Evolutionary conservation across 2,113 vertebrate species (phyloP).

Genomic region (Chaetodon auriga): DNA sequence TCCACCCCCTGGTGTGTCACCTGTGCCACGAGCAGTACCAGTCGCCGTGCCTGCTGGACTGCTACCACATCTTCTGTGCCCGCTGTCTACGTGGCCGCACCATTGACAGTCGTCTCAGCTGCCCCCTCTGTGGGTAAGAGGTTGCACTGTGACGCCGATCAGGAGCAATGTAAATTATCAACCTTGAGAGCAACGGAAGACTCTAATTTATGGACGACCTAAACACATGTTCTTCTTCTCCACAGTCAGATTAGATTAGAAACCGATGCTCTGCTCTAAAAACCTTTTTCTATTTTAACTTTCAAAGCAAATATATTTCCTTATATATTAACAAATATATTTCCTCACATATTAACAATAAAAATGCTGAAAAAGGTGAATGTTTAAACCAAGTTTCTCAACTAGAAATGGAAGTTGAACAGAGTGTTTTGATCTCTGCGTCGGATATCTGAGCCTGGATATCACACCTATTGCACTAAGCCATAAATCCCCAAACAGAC

Average conservation of each 20-base stretch:
- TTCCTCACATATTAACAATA: not conserved
- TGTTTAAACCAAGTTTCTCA: not conserved
- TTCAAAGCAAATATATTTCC: not conserved
- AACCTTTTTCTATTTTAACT: not conserved
- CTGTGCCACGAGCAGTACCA: constrained; percentile 92
- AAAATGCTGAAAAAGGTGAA: not conserved
- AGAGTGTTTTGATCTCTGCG: not conserved
- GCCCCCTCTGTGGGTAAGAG: constrained; percentile 92
- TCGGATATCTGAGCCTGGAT: not conserved
- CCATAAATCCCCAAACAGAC: constrained; percentile 19
- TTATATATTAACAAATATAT: not conserved
- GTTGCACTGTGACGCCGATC: constrained; percentile 9
- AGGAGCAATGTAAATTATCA: not conserved
- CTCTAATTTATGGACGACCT: not conserved
- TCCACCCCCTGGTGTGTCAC: constrained; percentile 91
- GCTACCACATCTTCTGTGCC: constrained; percentile 94
- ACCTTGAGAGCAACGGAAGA: not conserved
- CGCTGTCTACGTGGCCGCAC: constrained; percentile 89
- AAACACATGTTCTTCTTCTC: not conserved
- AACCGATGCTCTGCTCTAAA: not conserved
- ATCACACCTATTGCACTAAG: not conserved
- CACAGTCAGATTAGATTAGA: not conserved
- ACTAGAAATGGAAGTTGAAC: not conserved
- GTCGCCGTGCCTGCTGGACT: constrained; percentile 92
- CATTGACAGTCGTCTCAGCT: constrained; percentile 85